A percentile compares a stretch with the other conserved stretches of the same genome.
phyloP scores from a whole-genome alignment of 1,140 invertebrate species.

The Aphis craccivora region DNA sequence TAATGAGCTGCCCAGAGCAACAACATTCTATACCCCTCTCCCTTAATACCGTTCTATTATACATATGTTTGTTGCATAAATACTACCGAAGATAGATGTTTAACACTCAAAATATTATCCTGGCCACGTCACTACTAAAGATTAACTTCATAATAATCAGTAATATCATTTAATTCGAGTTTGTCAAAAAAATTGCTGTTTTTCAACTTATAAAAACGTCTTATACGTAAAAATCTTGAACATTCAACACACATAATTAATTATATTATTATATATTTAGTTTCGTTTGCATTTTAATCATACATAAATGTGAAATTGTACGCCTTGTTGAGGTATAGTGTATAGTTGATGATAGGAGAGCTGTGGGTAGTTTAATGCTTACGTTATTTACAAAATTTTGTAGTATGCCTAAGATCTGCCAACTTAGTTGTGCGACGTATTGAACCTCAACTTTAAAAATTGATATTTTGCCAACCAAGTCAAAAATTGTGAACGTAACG shows the following conservation, averaged over 20 bases:
- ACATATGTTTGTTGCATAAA: too few species aligned
- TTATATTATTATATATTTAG: not conserved
- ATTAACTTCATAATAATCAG: not conserved
- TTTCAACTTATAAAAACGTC: not conserved
- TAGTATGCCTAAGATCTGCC: not conserved
- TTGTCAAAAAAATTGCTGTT: not conserved
- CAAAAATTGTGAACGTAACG: not conserved
- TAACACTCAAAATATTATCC: too few species aligned
- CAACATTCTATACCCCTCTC: too few species aligned
- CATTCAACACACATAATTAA: not conserved
- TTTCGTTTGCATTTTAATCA: not conserved
- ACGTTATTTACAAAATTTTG: not conserved
- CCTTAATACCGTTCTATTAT: too few species aligned
- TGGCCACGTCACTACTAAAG: too few species aligned
- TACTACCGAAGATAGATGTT: too few species aligned
- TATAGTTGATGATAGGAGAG: not conserved
- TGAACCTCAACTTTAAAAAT: not conserved
- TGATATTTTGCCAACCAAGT: not conserved
- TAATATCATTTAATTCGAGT: not conserved
- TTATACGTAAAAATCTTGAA: not conserved
- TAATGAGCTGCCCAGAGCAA: too few species aligned
- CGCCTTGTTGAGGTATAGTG: not conserved
- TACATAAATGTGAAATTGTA: not conserved
- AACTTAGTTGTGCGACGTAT: not conserved
- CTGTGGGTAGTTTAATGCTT: not conserved